Evolutionary conservation across 2,113 vertebrate species (phyloP), one percentile per base, ranked within the genome.

Genomic region (Stomatorhinus ivindoensis): DNA sequence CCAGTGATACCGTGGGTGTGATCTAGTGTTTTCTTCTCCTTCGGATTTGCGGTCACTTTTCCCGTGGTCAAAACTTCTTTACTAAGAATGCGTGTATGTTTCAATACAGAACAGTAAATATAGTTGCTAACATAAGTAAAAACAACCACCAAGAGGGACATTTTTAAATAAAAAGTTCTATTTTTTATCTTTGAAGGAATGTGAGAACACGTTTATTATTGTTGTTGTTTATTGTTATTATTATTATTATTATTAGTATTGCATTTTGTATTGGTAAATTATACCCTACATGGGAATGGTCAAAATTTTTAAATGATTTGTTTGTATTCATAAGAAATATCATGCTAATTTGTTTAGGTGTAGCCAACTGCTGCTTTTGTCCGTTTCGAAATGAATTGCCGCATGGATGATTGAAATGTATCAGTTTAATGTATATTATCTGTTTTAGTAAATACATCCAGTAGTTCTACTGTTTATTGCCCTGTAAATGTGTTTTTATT

Each of bases 281-380:
- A n/a, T 13, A 48, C 2, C 48, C 48, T 48, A 86, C 13, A 13
- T 51, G 84, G 35, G 48, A 53, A 35, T 50, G 24, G n/a, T 51
- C 44, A 86, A 35, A 35, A 17, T 84, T 84, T 86, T 8, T 10
- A n/a, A 46, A 82, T 76, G 6, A 80, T 35, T 83, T 24, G 42
- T 83, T 83, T 83, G 44, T 24, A 44, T 84, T 24, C 42, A 24
- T 84, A 90, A 85, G n/a, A 93, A 90, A 91, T 92, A 76, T 83
- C 27, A 55, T 21, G n/a, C 73, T 53, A 1, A 84, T 76, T 89
- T 55, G 48, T 27, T 69, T 90, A 61, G 17, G 87, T 53, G 46
- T 88, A 61, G 50, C 27, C 31, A 83, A 44, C 21, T 69, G 19
- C 42, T 47, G n/a, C 53, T 88, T 65, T 65, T 73, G 90, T 89